Conservation (phyloP, 2,113 vertebrate species). For the Hyla sarda region DNA sequence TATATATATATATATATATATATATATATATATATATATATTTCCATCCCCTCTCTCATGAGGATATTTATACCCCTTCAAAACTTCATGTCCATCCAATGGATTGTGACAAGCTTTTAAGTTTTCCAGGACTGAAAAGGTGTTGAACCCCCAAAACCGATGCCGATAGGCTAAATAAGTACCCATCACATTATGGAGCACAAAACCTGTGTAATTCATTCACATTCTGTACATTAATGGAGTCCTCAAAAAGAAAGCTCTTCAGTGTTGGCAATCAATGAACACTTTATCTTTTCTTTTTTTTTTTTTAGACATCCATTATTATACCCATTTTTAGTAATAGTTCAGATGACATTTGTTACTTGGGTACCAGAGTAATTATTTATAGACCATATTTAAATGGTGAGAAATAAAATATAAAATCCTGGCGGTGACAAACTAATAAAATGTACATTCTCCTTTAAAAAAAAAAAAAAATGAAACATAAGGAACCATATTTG, state of each 20-base stretch:
- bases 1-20: constrained; percentile 40
- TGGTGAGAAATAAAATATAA: constrained; percentile 75
- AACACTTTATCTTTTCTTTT: constrained; percentile 5
- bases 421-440: constrained; percentile 84
- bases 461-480: constrained; percentile 86
- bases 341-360: constrained; percentile 78
- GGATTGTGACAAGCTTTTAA: constrained; percentile 6
- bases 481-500: constrained; percentile 85
- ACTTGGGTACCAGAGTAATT: constrained; percentile 75
- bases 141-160: neutral
- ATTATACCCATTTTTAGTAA: constrained; percentile 70
- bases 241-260: constrained; percentile 19
- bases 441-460: constrained; percentile 86
- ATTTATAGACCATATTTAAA: constrained; percentile 76
- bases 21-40: neutral
- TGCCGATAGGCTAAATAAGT: constrained; percentile 19
- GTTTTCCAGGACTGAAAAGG: constrained; percentile 13
- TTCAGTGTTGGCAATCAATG: constrained; percentile 10
- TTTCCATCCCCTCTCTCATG: neutral
- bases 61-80: neutral
- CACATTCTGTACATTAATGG: constrained; percentile 11
- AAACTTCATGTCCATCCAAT: neutral
- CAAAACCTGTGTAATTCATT: constrained; percentile 25
- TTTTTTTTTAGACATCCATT: constrained; percentile 61
- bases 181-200: neutral